Evolutionary conservation across 2,113 vertebrate genomes (phyloP).

Genomic region (Solea solea): DNA sequence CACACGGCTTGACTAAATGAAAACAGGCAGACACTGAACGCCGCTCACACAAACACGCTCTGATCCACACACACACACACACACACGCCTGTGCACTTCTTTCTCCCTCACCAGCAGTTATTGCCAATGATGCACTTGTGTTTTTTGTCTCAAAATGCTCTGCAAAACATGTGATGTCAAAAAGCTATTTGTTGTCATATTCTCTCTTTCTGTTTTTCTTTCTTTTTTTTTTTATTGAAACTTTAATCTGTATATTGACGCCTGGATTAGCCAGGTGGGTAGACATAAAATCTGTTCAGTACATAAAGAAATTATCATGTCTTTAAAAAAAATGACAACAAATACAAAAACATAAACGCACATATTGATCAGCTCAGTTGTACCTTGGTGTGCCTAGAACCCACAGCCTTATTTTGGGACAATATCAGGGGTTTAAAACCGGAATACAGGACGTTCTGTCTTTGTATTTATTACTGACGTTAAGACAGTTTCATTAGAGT

Average conservation of each 20-base stretch:
- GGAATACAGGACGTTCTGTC: conserved; percentile 54
- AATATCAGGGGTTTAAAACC: conserved; percentile 75
- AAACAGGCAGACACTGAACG: conserved; percentile 23
- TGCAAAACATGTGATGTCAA: conserved; percentile 52
- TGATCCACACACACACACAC: conserved; percentile 19
- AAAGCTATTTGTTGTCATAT: conserved; percentile 38
- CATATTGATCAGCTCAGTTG: conserved; percentile 77
- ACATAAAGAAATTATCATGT: conserved; percentile 43
- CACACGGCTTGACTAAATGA: background rate
- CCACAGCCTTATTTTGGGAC: conserved; percentile 84
- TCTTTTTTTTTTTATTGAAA: conserved; percentile 5
- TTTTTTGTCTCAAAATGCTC: conserved; percentile 63
- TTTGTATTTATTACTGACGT: conserved; percentile 34
- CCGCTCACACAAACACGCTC: conserved; percentile 16
- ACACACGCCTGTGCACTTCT: conserved; percentile 63
- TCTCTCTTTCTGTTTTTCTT: conserved; percentile 8
- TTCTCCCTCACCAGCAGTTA: conserved; percentile 77
- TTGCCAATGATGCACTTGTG: conserved; percentile 79
- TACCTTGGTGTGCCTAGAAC: conserved; percentile 84
- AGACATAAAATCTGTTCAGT: conserved; percentile 38
- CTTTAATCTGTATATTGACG: conserved; percentile 35
- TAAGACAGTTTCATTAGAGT: conserved; percentile 41
- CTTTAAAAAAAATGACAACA: conserved; percentile 23
- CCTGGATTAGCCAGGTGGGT: conserved; percentile 51
- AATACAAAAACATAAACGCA: conserved; percentile 51